Evolutionary conservation across 2,888 invertebrate species (phyloP).

Genomic region (Osmoderma eremita): DNA sequence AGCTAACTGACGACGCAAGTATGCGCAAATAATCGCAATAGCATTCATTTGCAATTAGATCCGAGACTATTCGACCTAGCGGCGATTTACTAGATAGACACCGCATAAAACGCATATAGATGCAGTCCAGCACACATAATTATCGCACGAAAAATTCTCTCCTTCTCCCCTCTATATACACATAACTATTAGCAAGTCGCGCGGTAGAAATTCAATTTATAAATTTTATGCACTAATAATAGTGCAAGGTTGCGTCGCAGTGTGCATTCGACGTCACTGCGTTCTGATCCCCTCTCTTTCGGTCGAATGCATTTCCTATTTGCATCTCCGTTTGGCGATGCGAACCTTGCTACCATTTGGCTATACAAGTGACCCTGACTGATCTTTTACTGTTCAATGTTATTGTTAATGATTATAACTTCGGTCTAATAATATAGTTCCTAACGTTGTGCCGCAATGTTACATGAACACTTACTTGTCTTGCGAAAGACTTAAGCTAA

Average conservation of each 20-base stretch:
- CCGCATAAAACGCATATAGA: too few relatives aligned
- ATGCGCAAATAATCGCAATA: too few relatives aligned
- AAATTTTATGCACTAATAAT: slow-evolving; percentile 63
- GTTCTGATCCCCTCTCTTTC: slow-evolving; percentile 6
- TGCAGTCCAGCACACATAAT: too few relatives aligned
- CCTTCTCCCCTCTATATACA: neutral
- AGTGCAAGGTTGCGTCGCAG: slow-evolving; percentile 58
- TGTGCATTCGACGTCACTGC: slow-evolving; percentile 47
- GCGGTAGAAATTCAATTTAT: slow-evolving; percentile 41
- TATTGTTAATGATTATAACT: slow-evolving; percentile 43
- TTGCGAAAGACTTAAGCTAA: slow-evolving; percentile 2
- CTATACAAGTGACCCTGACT: slow-evolving; percentile 51
- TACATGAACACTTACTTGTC: neutral
- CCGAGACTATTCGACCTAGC: too few relatives aligned
- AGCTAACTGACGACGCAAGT: too few relatives aligned
- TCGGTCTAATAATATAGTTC: slow-evolving; percentile 17
- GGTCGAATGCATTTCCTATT: slow-evolving; percentile 42
- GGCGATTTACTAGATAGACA: too few relatives aligned
- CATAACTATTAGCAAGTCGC: slow-evolving; percentile 12
- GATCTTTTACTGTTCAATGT: slow-evolving; percentile 47
- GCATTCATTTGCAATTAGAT: too few relatives aligned
- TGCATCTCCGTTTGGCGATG: slow-evolving; percentile 30
- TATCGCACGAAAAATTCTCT: too few relatives aligned
- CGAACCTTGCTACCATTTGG: slow-evolving; percentile 52
- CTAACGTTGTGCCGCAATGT: neutral